These are phyloP conservation scores for Rhizomys pruinosus DNA, from an alignment of 2,113 vertebrate genomes.

Conservation along the genomic window DNA sequence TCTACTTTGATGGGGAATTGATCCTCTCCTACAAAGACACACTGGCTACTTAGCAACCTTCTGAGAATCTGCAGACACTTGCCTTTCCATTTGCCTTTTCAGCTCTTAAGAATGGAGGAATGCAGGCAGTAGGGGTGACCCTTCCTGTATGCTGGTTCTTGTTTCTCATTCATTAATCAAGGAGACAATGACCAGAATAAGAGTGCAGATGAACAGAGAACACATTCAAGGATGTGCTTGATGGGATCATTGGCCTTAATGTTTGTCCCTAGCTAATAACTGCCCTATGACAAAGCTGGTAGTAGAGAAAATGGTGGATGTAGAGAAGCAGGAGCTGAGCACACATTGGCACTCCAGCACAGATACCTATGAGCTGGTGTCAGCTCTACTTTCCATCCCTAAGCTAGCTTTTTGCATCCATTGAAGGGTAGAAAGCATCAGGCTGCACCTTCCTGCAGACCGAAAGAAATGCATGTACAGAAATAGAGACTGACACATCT, in stretches of 20 bases:
- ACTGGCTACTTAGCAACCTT: rapidly evolving
- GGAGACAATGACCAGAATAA: background rate
- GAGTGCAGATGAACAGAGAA: background rate
- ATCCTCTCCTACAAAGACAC: background rate
- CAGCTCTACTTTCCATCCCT: background rate
- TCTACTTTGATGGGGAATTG: background rate
- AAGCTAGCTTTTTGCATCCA: background rate
- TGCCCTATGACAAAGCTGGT: background rate
- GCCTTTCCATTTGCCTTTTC: background rate
- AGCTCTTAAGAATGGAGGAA: background rate
- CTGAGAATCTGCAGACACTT: background rate
- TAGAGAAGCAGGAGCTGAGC: background rate
- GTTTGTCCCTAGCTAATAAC: background rate
- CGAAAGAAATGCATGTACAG: background rate
- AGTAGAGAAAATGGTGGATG: background rate
- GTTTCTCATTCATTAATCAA: background rate
- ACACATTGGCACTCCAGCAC: rapidly evolving
- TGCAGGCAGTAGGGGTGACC: rapidly evolving
- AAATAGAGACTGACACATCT: rapidly evolving
- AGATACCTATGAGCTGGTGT: background rate
- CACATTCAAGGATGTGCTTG: background rate
- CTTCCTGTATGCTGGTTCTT: background rate
- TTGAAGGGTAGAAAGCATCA: background rate
- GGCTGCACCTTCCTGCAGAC: background rate
- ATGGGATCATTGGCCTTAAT: background rate